Conservation (phyloP, 2,797 vertebrate genomes). For the Allobates femoralis region DNA sequence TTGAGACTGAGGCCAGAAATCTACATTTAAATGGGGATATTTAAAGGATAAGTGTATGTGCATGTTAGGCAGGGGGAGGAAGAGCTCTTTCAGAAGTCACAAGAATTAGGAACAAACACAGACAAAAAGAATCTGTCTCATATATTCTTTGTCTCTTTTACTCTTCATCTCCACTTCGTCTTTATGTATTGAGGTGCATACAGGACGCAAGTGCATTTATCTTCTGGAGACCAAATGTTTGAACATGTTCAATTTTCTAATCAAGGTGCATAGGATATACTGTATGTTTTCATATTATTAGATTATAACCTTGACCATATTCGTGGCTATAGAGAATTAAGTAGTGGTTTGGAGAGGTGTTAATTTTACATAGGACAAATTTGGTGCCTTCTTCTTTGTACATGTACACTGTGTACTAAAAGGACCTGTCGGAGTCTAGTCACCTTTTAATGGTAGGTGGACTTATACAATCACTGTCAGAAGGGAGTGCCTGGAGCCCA, state of each 20-base stretch:
- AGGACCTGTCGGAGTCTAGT: too few species aligned
- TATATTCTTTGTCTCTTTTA: conserved; percentile 6
- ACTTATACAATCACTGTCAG: too few species aligned
- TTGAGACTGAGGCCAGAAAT: conserved; percentile 59
- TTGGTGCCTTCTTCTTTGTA: too few species aligned
- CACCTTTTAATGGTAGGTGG: too few species aligned
- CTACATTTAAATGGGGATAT: conserved; percentile 70
- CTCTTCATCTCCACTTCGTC: neutral
- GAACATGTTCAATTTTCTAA: neutral
- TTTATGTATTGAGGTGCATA: conserved; percentile 12
- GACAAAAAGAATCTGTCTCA: conserved; percentile 1
- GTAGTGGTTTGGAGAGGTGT: too few species aligned
- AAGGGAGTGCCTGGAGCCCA: too few species aligned
- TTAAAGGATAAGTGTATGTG: conserved; percentile 69
- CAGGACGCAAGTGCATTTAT: neutral
- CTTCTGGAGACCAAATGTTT: neutral
- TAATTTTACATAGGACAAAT: too few species aligned
- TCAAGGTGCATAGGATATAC: neutral
- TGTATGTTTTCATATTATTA: neutral
- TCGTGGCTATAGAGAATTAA: neutral
- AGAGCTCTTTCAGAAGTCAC: conserved; percentile 50
- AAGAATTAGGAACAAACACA: conserved; percentile 29
- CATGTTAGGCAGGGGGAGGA: conserved; percentile 52
- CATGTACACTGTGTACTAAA: too few species aligned
- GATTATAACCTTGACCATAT: neutral